Evolutionary conservation across 1,140 invertebrate species (phyloP), one percentile per base, ranked within the genome.

Genomic region (Zaprionus camerounensis): DNA sequence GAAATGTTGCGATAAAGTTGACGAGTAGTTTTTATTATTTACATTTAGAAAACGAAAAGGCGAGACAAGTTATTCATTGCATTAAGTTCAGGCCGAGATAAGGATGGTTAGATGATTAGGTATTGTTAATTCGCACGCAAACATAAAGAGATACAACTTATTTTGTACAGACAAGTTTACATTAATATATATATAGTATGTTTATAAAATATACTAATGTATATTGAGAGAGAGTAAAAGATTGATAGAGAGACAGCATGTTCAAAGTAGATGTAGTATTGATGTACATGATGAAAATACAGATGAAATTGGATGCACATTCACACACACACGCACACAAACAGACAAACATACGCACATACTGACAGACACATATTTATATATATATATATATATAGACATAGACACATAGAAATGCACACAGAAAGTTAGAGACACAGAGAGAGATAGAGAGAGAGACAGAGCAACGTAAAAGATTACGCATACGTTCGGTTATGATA

Each of bases 391-490:
- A 66, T 38, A 67, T 34, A 76, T 53, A 69, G 20, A 63, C 26
- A 66, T 51, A 75, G 26, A 81, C 34, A 72, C 22, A 68, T 44
- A 77, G 51, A 44, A 64, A 82, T 62, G 71, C 65, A 77, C 68
- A 82, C 67, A 86, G 63, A 78, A 74, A 80, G 62, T 46, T 44
- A 67, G 31, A 76, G 36, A 67, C 13, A 65, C 13, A 65, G 41
- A 75, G 22, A 81, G 26, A 72, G 22, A 68, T 34, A 76, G 56
- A 44, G 63, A 81, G 41, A 55, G 53, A 56, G 11, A 61, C 69
- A 84, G 72, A 83, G 81, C 78, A 82, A 86, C 67, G 79, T 80
- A 77, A 81, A 72, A 81, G 28, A 76, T 59, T 78, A 86, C 74
- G 79, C 82, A 84, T 80, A 85, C 46, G 67, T 49, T 82, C 58